Base-by-base conservation (phyloP, 2,888 invertebrate genomes). In the Melipona beecheii region DNA sequence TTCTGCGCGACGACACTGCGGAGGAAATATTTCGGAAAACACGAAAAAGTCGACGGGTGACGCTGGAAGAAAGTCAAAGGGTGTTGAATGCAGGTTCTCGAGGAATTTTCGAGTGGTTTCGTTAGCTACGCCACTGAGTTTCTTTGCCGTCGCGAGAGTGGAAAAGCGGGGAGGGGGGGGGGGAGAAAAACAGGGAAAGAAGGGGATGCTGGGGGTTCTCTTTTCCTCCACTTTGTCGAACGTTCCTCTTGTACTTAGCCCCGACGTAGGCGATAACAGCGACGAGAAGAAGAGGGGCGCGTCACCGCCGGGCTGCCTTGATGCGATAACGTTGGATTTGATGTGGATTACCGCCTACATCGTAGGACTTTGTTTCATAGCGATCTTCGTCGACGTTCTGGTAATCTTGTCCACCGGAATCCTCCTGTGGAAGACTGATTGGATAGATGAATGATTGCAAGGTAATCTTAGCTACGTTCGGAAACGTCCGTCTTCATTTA, bases 241-340 rank as follows among this genome's bases (percentile, higher is more conserved):
- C 76, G 64, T 80, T 71, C 81, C 74, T 65, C 84, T 87, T 80
- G 69, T 84, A 75, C 78, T 89, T 60, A 82, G 78, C 64, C 52
- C 15, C 71, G 65, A 65, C 13, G 78, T 62, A 52, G 56, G 71
- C 60, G 75, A 75, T 79, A 73, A 76, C 71, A 66, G n/a, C 36
- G 70, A 62, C 49, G 69, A 24, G n/a, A 69, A 27, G 54, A 75
- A 27, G 54, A 74, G 27, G 24, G 75, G 19, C 74, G 27, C 69
- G 56, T 60, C 69, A 75, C 72, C 71, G 71, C 84, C 69, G 65
- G 86, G 84, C 78, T 90, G 88, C 75, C 75, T 78, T 56, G 86
- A 88, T 52, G 90, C 86, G 87, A 90, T 90, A 89, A 86, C 86
- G 71, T 75, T 83, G 83, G 86, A 87, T 84, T 84, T 87, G 80